These are phyloP conservation scores for Rhincodon typus DNA, from an alignment of 2,797 vertebrate species.

Conservation along the genomic window DNA sequence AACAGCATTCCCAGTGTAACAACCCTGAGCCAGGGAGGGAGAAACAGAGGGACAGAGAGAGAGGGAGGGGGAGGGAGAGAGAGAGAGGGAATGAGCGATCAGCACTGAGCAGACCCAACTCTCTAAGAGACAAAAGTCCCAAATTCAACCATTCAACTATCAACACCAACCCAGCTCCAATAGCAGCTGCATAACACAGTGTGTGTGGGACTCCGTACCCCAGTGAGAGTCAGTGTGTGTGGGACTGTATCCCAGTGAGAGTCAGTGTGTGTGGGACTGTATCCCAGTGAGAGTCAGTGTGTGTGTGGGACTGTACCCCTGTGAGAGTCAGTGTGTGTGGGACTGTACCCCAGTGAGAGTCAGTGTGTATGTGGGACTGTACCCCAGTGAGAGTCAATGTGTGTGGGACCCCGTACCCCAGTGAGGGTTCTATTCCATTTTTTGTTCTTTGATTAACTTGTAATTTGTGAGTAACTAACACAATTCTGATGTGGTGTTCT, in stretches of 20 bases:
- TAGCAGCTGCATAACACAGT: not conserved
- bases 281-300: no score
- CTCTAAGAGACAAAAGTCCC: no score
- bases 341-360: not conserved
- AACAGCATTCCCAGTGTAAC: conserved; percentile 68
- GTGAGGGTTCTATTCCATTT: no score
- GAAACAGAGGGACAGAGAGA: not conserved
- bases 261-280: not conserved
- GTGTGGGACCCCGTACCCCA: not conserved
- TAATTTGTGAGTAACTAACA: no score
- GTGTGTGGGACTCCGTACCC: not conserved
- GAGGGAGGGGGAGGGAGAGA: not conserved
- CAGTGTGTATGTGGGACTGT: not conserved
- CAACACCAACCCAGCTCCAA: no score
- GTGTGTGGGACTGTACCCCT: not conserved
- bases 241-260: not conserved
- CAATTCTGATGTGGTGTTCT: no score
- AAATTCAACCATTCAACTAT: no score
- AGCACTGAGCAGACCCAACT: no score
- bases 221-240: not conserved
- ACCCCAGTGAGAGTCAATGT: not conserved
- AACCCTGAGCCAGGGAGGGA: conserved; percentile 54
- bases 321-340: not conserved
- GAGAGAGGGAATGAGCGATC: no score
- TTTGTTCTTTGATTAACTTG: no score